These are phyloP conservation scores for Diarsia dahlii DNA, from an alignment of 2,888 invertebrate genomes.

Conservation along the genomic window DNA sequence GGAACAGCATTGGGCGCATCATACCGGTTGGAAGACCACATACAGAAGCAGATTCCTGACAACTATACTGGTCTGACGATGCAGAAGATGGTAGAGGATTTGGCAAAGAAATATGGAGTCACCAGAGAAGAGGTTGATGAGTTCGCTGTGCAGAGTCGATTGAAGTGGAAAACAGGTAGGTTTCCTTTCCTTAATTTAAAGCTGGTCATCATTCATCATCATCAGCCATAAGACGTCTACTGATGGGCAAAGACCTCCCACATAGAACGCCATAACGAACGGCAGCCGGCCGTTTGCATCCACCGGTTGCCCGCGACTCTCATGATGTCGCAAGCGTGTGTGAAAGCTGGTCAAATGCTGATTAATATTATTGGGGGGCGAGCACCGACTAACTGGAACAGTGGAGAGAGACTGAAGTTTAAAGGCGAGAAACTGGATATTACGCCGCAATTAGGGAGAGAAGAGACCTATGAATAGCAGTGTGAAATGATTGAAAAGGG, in stretches of 20 bases:
- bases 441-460: not conserved
- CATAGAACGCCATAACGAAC: no score
- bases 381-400: not conserved
- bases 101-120: conserved; percentile 94
- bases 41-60: conserved; percentile 91
- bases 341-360: not conserved
- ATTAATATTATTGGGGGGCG: not conserved
- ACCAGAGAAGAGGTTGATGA: conserved; percentile 95
- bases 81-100: conserved; percentile 97
- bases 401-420: not conserved
- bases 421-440: no score
- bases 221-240: no score
- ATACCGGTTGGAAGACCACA: conserved; percentile 94
- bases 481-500: not conserved
- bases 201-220: no score
- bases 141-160: conserved; percentile 95
- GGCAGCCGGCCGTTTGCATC: no score
- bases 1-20: conserved; percentile 95
- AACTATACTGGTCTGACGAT: conserved; percentile 96
- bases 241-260: no score
- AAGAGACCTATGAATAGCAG: not conserved
- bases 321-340: no score
- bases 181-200: conserved; percentile 68
- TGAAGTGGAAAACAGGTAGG: conserved; percentile 96
- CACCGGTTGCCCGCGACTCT: no score